A percentile compares a stretch with the other conserved stretches of the same genome.
These are phyloP conservation scores for Sardina pilchardus DNA, from an alignment of 2,113 vertebrate species.

Conservation along the genomic window DNA sequence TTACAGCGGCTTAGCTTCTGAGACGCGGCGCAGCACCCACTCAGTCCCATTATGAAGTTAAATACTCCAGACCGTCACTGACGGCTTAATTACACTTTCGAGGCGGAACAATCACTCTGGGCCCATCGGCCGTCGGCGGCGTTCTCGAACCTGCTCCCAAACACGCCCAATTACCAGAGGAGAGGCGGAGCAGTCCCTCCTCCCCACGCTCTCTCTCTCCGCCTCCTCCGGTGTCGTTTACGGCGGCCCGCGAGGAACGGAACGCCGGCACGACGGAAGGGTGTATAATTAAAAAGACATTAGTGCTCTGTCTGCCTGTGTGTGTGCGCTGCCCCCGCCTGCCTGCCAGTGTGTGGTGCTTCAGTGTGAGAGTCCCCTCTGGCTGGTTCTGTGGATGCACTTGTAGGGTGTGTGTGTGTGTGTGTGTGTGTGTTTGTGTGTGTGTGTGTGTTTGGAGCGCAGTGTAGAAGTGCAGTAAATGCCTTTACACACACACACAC, in stretches of 20 bases:
- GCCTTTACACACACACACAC: background rate
- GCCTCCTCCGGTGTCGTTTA: background rate
- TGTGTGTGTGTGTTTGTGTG: background rate
- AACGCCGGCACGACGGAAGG: no score
- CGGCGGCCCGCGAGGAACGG: constrained; percentile 28
- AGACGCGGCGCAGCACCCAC: constrained; percentile 67
- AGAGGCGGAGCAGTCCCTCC: background rate
- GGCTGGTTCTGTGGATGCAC: background rate
- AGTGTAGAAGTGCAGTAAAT: background rate
- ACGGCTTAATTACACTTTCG: constrained; percentile 73
- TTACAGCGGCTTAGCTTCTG: constrained; percentile 72
- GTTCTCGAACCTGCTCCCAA: constrained; percentile 60
- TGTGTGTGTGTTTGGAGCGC: constrained; percentile 14
- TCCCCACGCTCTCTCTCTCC: constrained; percentile 22
- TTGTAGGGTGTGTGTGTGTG: no score
- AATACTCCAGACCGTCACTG: constrained; percentile 74
- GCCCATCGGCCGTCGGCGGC: constrained; percentile 55
- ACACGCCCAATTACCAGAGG: constrained; percentile 44
- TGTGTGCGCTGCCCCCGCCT: constrained; percentile 31
- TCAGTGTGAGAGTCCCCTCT: background rate
- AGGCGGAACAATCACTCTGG: constrained; percentile 65
- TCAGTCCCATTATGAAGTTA: constrained; percentile 75
- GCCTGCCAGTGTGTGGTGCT: constrained; percentile 16
- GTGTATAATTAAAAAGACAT: constrained; percentile 48
- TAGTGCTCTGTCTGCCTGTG: no score